phyloP scores from a whole-genome alignment of 2,888 invertebrate genomes.

The Ornithoptera alexandrae region DNA sequence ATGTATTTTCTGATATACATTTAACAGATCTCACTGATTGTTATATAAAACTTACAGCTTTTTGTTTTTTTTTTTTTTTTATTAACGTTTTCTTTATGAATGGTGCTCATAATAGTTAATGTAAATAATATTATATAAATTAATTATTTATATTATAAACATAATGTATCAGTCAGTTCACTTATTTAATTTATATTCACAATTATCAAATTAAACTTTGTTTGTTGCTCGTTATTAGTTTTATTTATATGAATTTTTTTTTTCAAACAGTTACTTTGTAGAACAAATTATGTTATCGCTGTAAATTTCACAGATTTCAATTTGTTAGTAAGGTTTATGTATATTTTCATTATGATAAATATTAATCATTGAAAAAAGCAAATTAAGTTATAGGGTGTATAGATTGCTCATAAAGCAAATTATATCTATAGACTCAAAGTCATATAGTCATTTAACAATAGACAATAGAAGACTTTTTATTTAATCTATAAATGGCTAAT shows the following conservation, averaged over 20 bases:
- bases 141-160: slow-evolving; percentile 41
- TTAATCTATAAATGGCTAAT: no score
- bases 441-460: no score
- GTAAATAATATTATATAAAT: slow-evolving; percentile 39
- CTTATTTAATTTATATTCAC: slow-evolving; percentile 52
- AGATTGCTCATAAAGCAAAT: no score
- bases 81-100: slow-evolving; percentile 30
- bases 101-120: slow-evolving; percentile 54
- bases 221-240: slow-evolving; percentile 53
- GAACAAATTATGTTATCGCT: no score
- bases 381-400: no score
- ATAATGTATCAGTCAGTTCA: slow-evolving; percentile 42
- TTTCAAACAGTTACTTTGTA: neutral
- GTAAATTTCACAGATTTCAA: no score
- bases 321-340: no score
- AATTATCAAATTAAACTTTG: slow-evolving; percentile 61
- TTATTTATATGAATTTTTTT: slow-evolving; percentile 31
- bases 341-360: no score
- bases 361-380: no score
- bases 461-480: no score
- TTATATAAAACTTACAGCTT: slow-evolving; percentile 35
- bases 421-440: no score
- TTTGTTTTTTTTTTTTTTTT: neutral
- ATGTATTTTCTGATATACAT: slow-evolving; percentile 40
- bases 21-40: slow-evolving; percentile 57